phyloP scores from a whole-genome alignment of 1,140 invertebrate species.

The Panagrolaimus sp. region DNA sequence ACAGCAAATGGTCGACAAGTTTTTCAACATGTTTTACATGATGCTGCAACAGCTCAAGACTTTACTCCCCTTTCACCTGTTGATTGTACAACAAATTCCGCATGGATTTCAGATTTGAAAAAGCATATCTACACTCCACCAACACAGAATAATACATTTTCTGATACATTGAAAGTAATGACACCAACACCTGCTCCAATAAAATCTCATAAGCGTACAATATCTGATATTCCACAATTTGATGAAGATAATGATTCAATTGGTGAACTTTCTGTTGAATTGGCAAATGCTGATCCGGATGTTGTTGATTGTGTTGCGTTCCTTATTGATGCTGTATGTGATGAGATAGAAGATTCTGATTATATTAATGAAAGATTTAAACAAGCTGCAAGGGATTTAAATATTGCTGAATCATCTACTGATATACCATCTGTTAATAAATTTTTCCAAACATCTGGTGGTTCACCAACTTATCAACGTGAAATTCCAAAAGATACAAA shows the following conservation, averaged over 20 bases:
- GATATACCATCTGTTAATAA: not conserved
- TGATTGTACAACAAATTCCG: not conserved
- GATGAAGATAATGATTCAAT: constrained; percentile 47
- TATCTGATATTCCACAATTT: constrained; percentile 54
- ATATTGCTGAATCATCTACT: not conserved
- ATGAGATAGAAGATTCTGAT: constrained; percentile 19
- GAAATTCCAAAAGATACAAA: not conserved
- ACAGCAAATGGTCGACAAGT: constrained; percentile 33
- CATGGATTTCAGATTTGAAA: constrained; percentile 2
- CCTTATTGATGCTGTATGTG: constrained; percentile 41
- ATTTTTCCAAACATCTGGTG: not conserved
- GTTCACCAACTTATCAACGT: not conserved
- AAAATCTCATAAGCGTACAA: constrained; percentile 35
- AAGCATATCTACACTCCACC: not conserved
- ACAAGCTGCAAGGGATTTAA: not conserved
- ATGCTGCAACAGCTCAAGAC: constrained; percentile 26
- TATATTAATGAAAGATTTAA: constrained; percentile 23
- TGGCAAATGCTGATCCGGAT: constrained; percentile 33
- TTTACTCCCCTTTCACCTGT: not conserved
- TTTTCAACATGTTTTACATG: constrained; percentile 46
- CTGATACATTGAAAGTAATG: not conserved
- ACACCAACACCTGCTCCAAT: not conserved
- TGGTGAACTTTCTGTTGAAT: constrained; percentile 30
- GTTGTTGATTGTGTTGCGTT: constrained; percentile 42
- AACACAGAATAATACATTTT: not conserved